These are phyloP conservation scores for Ochotona princeps DNA, from an alignment of 2,113 vertebrate species.

Conservation along the genomic window DNA sequence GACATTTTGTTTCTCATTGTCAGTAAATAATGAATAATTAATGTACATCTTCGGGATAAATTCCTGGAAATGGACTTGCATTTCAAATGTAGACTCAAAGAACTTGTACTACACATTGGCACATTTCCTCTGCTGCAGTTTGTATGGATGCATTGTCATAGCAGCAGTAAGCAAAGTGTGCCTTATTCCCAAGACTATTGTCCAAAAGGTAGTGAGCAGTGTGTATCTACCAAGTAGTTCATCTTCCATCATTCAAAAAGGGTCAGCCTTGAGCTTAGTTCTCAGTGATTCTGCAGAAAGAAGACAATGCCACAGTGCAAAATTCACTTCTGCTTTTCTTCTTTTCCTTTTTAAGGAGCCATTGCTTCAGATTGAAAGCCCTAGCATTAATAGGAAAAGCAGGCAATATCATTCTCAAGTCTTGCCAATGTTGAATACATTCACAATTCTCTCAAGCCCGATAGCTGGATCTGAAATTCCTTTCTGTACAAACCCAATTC, in stretches of 20 bases:
- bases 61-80: background rate
- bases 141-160: background rate
- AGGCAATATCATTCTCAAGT: constrained; percentile 54
- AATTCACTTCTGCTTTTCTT: background rate
- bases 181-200: background rate
- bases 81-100: background rate
- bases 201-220: background rate
- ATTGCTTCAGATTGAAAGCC: constrained; percentile 37
- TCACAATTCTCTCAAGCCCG: background rate
- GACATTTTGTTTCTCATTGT: background rate
- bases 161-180: background rate
- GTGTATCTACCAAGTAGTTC: background rate
- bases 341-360: background rate
- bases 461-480: constrained; percentile 51
- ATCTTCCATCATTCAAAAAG: background rate
- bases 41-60: background rate
- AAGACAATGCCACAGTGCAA: background rate
- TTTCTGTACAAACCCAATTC: constrained; percentile 46
- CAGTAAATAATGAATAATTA: background rate
- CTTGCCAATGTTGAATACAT: constrained; percentile 44
- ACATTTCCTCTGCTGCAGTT: background rate
- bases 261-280: background rate
- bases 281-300: background rate
- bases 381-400: constrained; percentile 12
- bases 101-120: background rate